Evolutionary conservation across 2,113 vertebrate species (phyloP), one percentile per base, ranked within the genome.

Genomic region (Antechinus stuartii): DNA sequence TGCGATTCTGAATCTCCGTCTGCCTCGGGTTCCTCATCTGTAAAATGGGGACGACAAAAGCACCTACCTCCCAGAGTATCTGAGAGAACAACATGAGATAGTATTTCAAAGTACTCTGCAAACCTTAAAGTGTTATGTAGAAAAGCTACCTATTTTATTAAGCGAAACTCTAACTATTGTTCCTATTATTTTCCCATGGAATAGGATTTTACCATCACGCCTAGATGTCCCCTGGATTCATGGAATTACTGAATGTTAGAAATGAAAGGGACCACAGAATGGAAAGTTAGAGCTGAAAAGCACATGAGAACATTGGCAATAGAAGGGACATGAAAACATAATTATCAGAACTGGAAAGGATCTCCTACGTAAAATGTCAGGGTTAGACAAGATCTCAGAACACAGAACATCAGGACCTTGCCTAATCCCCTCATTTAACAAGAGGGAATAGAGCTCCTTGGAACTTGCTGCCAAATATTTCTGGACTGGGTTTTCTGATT

Each of bases 1-100:
- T 84, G 68, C n/a, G 61, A 93, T 24, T 76, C 93, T 76, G 9
- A 54, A 93, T 61, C 25, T 92, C 89, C 90, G 19, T 27, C 54
- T 50, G 35, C 53, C 19, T 56, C 49, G 4, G 55, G 68, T 68
- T 54, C 53, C 90, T 95, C 90, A 46, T 89, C 90, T 46, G 55
- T 90, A 96, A 89, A 90, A 90, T 46, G n/a, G 4, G 56, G 50
- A 56, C 42, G 42, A 23, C 68, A 84, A 84, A 8, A 84, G 68
- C 19, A 42, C 19, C 16, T 23, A 42, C 16, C 16, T 22, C 12
- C n/a, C n/a, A 42, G 35, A 16, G 19, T 19, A 42, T 5, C n/a
- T 84, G 35, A 7, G 68, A 84, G 68, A 84, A 42, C 42, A 84
- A 84, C 35, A 42, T 84, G n/a, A 42, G n/a, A 23, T 42, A 42